A percentile compares a stretch with the other conserved stretches of the same genome.
These are phyloP conservation scores for Alectoris magna DNA, from an alignment of 2,797 vertebrate genomes.

Conservation along the genomic window DNA sequence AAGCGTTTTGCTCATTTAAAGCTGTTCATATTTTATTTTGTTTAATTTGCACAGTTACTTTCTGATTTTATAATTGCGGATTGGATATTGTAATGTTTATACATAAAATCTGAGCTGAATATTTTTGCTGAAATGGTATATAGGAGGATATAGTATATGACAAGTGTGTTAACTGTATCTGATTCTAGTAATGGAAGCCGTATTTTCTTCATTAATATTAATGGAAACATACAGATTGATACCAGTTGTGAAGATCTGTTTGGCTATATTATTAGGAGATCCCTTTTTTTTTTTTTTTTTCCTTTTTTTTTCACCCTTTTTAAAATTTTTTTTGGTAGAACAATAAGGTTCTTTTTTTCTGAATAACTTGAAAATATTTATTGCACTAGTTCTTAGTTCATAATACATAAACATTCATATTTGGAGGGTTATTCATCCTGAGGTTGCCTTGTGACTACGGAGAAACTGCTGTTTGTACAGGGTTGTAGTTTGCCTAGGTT, in stretches of 20 bases:
- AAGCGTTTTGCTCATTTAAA: neutral
- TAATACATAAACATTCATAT: neutral
- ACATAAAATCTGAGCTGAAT: neutral
- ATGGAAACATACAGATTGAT: constrained; percentile 2
- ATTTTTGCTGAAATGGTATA: neutral
- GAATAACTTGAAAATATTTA: neutral
- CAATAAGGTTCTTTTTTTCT: neutral
- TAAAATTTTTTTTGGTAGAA: neutral
- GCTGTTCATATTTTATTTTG: neutral
- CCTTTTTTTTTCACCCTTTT: too few relatives aligned
- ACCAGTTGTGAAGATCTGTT: neutral
- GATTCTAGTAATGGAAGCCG: constrained; percentile 15
- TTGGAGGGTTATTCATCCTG: neutral
- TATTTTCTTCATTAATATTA: constrained; percentile 23
- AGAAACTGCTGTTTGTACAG: neutral
- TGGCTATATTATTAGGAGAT: constrained; percentile 9
- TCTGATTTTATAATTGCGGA: constrained; percentile 13
- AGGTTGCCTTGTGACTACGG: fast-evolving
- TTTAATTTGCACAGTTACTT: neutral
- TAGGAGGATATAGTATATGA: neutral
- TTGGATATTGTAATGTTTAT: neutral
- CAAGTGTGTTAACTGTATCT: constrained; percentile 14
- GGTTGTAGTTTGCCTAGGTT: neutral
- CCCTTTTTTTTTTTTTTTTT: constrained; percentile 1
- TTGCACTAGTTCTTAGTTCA: neutral